Percentiles rank a stretch among this genome's conserved stretches.
phyloP scores from a whole-genome alignment of 2,113 vertebrate species.

The Loxodonta africana region DNA sequence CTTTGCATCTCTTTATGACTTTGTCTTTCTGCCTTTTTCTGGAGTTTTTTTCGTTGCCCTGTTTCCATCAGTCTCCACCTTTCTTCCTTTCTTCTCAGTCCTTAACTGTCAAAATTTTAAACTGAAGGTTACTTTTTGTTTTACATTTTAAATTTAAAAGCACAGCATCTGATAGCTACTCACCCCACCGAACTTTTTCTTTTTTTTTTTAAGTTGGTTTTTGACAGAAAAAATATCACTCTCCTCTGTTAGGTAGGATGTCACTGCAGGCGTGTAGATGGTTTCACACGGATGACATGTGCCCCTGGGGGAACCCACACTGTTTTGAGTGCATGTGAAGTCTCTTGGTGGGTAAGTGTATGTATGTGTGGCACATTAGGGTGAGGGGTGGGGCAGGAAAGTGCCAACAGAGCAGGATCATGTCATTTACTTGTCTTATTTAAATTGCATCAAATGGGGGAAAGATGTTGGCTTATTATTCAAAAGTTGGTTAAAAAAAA shows the following conservation, averaged over 20 bases:
- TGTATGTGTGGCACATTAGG: neutral
- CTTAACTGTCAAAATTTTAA: constrained; percentile 15
- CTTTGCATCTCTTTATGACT: neutral
- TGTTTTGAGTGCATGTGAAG: neutral
- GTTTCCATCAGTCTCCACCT: neutral
- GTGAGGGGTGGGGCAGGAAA: neutral
- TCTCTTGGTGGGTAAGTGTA: neutral
- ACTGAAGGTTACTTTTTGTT: neutral
- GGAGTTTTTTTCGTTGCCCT: neutral
- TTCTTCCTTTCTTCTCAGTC: neutral
- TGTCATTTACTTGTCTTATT: constrained; percentile 35
- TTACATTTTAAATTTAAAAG: neutral
- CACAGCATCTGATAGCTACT: neutral
- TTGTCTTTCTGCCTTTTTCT: constrained; percentile 45
- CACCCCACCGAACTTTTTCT: neutral
- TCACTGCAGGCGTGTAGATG: neutral
- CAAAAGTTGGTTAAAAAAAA: constrained; percentile 6
- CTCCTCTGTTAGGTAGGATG: neutral
- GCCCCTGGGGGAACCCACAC: neutral
- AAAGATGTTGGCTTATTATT: constrained; percentile 33
- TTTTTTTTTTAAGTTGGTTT: neutral
- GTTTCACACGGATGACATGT: neutral
- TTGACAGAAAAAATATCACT: neutral
- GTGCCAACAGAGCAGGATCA: neutral
- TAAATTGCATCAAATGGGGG: neutral